These are phyloP conservation scores for Perodicticus potto DNA, from an alignment of 2,797 vertebrate genomes.

Conservation along the genomic window DNA sequence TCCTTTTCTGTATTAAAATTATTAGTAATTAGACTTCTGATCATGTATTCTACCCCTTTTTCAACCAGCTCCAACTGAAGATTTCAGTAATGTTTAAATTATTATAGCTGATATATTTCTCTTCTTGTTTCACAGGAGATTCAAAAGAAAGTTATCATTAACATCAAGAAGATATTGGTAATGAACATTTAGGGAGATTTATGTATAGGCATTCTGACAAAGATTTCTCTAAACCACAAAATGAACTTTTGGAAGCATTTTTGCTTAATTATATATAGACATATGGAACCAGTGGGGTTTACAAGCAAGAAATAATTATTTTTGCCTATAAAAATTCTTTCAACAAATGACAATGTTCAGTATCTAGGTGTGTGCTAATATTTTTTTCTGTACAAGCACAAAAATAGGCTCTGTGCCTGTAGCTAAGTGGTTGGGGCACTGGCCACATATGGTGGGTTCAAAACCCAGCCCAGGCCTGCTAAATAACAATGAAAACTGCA, in stretches of 20 bases:
- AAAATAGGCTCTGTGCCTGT: background rate
- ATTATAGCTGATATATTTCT: background rate
- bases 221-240: background rate
- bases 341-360: background rate
- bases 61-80: background rate
- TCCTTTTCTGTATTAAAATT: background rate
- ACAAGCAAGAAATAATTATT: background rate
- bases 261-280: background rate
- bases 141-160: background rate
- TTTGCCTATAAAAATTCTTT: background rate
- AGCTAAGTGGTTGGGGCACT: no score
- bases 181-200: conserved; percentile 10
- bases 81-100: conserved; percentile 26
- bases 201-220: background rate
- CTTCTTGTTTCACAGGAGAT: background rate
- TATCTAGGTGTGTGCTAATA: background rate
- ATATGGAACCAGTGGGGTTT: background rate
- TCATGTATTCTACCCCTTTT: background rate
- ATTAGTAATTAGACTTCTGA: conserved; percentile 10
- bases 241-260: background rate
- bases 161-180: background rate
- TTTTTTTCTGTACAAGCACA: background rate
- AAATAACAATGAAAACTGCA: no score
- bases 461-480: no score
- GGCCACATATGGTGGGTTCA: no score